These are phyloP conservation scores for Linhomoeus sp. DNA, from an alignment of 2,888 invertebrate genomes.

Conservation along the genomic window DNA sequence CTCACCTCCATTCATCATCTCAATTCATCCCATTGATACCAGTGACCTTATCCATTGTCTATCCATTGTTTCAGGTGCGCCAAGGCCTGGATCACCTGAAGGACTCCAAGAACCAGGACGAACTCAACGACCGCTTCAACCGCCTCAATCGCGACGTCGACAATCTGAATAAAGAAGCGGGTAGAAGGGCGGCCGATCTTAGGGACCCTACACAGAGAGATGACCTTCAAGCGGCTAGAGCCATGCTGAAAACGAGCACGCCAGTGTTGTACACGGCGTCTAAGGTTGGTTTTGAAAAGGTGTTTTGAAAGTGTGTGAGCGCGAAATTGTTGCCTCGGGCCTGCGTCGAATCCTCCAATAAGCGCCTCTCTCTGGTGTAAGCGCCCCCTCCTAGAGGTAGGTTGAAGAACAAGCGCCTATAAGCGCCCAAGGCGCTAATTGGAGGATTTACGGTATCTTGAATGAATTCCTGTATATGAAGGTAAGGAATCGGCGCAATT, in stretches of 20 bases:
- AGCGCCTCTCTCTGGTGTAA: too few relatives aligned
- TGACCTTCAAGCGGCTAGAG: slow-evolving; percentile 82
- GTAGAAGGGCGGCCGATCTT: slow-evolving; percentile 39
- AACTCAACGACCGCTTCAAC: slow-evolving; percentile 12
- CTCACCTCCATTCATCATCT: too few relatives aligned
- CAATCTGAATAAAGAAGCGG: slow-evolving; percentile 15
- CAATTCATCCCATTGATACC: too few relatives aligned
- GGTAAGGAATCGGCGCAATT: too few relatives aligned
- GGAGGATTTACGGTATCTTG: too few relatives aligned
- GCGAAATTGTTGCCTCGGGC: too few relatives aligned
- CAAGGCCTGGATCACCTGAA: slow-evolving; percentile 9
- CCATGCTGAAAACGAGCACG: slow-evolving; percentile 84
- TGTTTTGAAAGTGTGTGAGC: not conserved
- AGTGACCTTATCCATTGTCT: too few relatives aligned
- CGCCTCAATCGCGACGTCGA: slow-evolving; percentile 15
- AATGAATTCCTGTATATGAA: too few relatives aligned
- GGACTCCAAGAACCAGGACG: slow-evolving; percentile 13
- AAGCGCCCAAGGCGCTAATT: too few relatives aligned
- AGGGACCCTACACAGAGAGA: slow-evolving; percentile 77
- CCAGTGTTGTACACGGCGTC: slow-evolving; percentile 86
- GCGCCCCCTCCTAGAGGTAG: too few relatives aligned
- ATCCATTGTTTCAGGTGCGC: not conserved
- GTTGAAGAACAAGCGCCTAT: too few relatives aligned
- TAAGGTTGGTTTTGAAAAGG: slow-evolving; percentile 38
- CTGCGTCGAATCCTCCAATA: too few relatives aligned